phyloP scores from a whole-genome alignment of 2,888 invertebrate species.

The Melinaea menophilus region DNA sequence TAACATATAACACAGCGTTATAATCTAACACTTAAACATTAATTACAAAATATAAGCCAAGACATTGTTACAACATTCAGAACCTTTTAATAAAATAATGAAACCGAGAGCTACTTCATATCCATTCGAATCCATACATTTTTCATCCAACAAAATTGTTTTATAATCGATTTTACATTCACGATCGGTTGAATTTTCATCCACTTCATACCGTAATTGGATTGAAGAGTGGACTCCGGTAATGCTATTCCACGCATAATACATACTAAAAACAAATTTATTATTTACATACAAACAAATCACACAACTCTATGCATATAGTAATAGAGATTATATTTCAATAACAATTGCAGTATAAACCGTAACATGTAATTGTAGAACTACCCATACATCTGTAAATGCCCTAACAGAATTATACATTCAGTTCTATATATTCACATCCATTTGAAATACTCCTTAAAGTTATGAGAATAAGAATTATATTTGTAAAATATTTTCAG shows the following conservation, averaged over 20 bases:
- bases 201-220: conserved; percentile 62
- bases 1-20: no score
- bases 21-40: no score
- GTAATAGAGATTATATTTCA: conserved; percentile 15
- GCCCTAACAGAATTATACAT: conserved; percentile 27
- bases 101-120: background rate
- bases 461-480: background rate
- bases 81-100: no score
- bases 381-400: conserved; percentile 24
- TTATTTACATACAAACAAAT: conserved; percentile 6
- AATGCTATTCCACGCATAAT: conserved; percentile 43
- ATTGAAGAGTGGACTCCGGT: conserved; percentile 49
- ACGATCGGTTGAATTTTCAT: conserved; percentile 65
- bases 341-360: background rate
- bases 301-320: conserved; percentile 5
- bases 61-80: no score
- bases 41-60: no score
- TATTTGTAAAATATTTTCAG: conserved; percentile 4
- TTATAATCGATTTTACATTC: conserved; percentile 59
- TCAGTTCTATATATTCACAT: conserved; percentile 8
- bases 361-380: conserved; percentile 9
- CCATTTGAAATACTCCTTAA: background rate
- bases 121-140: conserved; percentile 16
- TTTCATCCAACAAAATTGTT: conserved; percentile 43
- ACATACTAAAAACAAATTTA: conserved; percentile 33